These are phyloP conservation scores for Panopea generosa DNA, from an alignment of 2,888 invertebrate species.

Conservation along the genomic window DNA sequence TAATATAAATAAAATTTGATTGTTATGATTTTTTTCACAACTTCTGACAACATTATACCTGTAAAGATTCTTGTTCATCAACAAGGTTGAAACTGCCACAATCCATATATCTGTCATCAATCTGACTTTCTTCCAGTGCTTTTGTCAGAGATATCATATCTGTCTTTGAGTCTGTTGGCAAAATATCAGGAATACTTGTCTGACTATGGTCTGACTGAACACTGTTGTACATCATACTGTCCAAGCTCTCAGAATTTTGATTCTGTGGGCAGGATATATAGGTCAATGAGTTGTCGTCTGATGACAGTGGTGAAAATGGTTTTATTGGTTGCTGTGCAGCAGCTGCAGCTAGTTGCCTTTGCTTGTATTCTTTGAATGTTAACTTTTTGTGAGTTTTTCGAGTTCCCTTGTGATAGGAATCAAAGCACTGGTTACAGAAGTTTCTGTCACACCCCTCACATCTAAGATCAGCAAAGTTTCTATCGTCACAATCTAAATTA, in stretches of 20 bases:
- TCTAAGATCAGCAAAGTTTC: slow-evolving; percentile 83
- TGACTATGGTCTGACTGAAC: slow-evolving; percentile 73
- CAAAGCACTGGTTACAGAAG: slow-evolving; percentile 83
- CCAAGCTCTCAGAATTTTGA: slow-evolving; percentile 42
- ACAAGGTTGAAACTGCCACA: slow-evolving; percentile 82
- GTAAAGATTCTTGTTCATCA: slow-evolving; percentile 82
- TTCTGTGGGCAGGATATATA: slow-evolving; percentile 79
- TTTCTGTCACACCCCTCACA: slow-evolving; percentile 82
- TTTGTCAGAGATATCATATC: slow-evolving; percentile 59
- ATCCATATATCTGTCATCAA: slow-evolving; percentile 65
- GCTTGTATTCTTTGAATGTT: slow-evolving; percentile 67
- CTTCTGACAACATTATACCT: too few relatives aligned
- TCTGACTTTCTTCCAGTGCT: slow-evolving; percentile 65
- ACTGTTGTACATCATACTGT: slow-evolving; percentile 69
- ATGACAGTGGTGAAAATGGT: slow-evolving; percentile 73
- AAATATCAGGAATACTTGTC: slow-evolving; percentile 74
- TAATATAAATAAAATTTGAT: too few relatives aligned
- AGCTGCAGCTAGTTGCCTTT: slow-evolving; percentile 46
- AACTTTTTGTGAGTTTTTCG: slow-evolving; percentile 66
- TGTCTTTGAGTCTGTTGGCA: slow-evolving; percentile 45
- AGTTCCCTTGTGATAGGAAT: slow-evolving; percentile 71
- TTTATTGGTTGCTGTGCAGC: slow-evolving; percentile 65
- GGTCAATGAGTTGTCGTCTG: slow-evolving; percentile 77
- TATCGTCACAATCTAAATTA: slow-evolving; percentile 73
- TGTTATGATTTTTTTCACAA: too few relatives aligned